These are phyloP conservation scores for Synchiropus splendidus DNA, from an alignment of 2,113 vertebrate species.

Conservation along the genomic window DNA sequence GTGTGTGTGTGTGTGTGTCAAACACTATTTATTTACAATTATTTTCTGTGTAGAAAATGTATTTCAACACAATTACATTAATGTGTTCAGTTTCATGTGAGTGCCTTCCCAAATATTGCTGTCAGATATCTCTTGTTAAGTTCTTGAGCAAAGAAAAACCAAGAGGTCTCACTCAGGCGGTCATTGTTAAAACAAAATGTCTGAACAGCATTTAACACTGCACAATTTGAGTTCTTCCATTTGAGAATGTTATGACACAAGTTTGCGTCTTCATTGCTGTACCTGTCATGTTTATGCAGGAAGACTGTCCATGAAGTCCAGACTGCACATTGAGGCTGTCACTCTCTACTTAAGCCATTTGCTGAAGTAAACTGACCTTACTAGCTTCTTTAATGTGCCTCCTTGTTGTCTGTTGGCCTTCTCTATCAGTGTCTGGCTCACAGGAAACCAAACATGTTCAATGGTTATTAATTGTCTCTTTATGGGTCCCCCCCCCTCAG, in stretches of 20 bases:
- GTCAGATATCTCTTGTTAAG: no score
- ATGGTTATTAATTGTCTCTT: slow-evolving; percentile 66
- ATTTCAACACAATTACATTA: no score
- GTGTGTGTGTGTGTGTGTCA: no score
- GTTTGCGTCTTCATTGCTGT: slow-evolving; percentile 15
- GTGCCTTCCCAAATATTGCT: no score
- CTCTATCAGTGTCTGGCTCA: slow-evolving; percentile 63
- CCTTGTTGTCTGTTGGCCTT: slow-evolving; percentile 64
- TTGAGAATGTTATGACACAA: slow-evolving; percentile 32
- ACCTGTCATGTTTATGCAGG: slow-evolving; percentile 30
- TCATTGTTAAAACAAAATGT: background rate
- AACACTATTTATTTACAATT: no score
- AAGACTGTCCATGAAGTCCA: slow-evolving; percentile 40
- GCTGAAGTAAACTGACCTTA: slow-evolving; percentile 72
- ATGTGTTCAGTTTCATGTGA: no score
- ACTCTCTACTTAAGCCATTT: slow-evolving; percentile 69
- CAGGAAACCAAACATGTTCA: slow-evolving; percentile 67
- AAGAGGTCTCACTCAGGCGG: no score
- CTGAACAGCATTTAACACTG: slow-evolving; percentile 15
- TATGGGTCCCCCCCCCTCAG: slow-evolving; percentile 49
- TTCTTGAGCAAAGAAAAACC: no score
- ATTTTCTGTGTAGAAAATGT: no score
- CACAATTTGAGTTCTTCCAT: slow-evolving; percentile 12
- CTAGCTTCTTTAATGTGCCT: slow-evolving; percentile 66
- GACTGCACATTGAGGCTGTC: slow-evolving; percentile 52